Evolutionary conservation across 2,797 vertebrate genomes (phyloP), one percentile per base, ranked within the genome.

Genomic region (Hozukius guyotensis): DNA sequence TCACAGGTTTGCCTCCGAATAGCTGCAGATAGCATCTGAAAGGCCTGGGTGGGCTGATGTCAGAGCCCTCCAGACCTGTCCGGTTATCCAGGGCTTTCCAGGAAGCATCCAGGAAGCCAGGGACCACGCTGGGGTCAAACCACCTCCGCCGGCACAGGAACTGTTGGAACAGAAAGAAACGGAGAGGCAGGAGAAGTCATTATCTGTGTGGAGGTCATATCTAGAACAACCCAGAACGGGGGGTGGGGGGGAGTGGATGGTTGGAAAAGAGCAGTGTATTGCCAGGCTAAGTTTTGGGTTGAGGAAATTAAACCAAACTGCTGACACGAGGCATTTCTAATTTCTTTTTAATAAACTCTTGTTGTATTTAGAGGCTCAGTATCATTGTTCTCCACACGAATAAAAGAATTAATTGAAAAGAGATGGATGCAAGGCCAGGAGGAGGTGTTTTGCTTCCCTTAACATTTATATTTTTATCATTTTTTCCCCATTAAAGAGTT

Each of bases 101-200:
- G 87, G 89, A 92, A 91, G 72, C 63, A 90, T 78, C 78, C 85
- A 81, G 83, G 80, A 89, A 87, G 83, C 88, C 73, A 64, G 85
- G 72, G 86, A 72, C 79, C 46, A 76, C 16, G 76, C 73, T 73
- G 42, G 66, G 90, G 90, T 92, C 90, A 86, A 74, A 76, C 60
- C 79, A 74, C 80, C 82, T 91, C 83, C 78, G 72, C 82, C 77
- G 83, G 82, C 83, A 77, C 34, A 34, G 78, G 78, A 87, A 79
- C 75, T 68, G 73, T 72, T 78, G 66, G 68, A 86, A 56, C 73
- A 76, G 66, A 72, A 63, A 84, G 75, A 75, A 72, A 74, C 67
- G 2, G 57, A 72, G 61, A 88, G 66, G 78, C 88, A 91, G 92
- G 91, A 90, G 83, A 91, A 93, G 87, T 90, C 87, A 92, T 94